Base-by-base conservation (phyloP, 2,888 invertebrate genomes). In the Drosophila conformis region DNA sequence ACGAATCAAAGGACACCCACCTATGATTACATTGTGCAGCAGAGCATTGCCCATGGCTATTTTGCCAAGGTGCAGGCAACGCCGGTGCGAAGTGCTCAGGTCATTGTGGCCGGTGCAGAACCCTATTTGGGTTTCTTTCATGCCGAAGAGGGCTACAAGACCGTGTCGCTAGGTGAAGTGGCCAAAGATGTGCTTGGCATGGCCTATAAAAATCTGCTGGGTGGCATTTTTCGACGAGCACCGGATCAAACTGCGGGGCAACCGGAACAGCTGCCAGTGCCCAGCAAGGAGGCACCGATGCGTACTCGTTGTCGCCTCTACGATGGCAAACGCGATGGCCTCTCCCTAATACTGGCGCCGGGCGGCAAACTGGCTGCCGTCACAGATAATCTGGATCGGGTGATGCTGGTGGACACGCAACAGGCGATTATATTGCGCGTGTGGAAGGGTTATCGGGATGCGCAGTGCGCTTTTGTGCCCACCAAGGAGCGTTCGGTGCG, bases 381-480 rank as follows among this genome's bases (percentile, higher is more conserved):
- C 49, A 95, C 96, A 0, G 99, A 99, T 93, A 96, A 95, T 81
- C 95, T 97, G 89, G 99, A 99, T 33, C 95, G 99, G 67, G 97
- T 99, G 0, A 95, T 97, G 51, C 94, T 99, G 21, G 93, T 99
- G 38, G 98, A 99, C 93, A 95, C 97, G 18, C 94, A 94, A 56
- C 95, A 95, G 78, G 98, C 98, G 1, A 94, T 96, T 61, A 95
- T 97, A 31, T 93, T 98, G 46, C 94, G 98, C 60, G 96, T 99
- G 91, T 98, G 98, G 95, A 99, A 99, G 94, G 99, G 99, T 5
- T 99, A 98, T 92, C 94, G 99, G 59, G 98, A 99, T 91, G 99
- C 99, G 0, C 97, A 99, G 91, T 97, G 98, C 92, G 98, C 97
- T 3, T 99, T 99, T 95, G 94, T 99, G 49, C 97, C 97, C 93